Evolutionary conservation across 2,888 invertebrate species (phyloP).

Genomic region (Geophilus truncorum): DNA sequence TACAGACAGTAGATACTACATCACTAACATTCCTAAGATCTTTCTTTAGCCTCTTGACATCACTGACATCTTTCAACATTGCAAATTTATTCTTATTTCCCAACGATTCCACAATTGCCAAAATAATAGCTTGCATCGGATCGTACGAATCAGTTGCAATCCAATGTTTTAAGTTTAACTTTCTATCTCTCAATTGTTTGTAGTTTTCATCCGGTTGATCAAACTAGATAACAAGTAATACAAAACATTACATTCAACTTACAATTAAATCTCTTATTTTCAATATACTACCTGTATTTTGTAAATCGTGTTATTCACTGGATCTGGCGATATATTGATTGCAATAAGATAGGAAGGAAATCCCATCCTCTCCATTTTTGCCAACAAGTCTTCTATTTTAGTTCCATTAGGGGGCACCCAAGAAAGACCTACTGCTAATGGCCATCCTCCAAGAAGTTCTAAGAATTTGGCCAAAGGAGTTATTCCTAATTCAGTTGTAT

Average conservation of each 20-base stretch:
- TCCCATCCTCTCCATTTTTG: background rate
- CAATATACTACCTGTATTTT: slow-evolving; percentile 2
- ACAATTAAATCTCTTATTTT: background rate
- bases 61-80: background rate
- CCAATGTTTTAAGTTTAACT: background rate
- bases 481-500: background rate
- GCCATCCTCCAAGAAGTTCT: slow-evolving; percentile 16
- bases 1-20: background rate
- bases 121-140: background rate
- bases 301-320: background rate
- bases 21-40: background rate
- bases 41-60: background rate
- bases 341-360: background rate
- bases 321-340: background rate
- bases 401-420: background rate
- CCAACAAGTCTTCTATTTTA: background rate
- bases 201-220: background rate
- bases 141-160: background rate
- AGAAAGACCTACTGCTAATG: background rate
- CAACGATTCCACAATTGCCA: background rate
- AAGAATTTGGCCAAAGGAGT: background rate
- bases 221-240: too few species aligned
- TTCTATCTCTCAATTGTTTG: background rate
- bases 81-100: background rate
- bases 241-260: too few species aligned